A percentile compares a stretch with the other conserved stretches of the same genome.
phyloP scores from a whole-genome alignment of 2,797 vertebrate species.

The Typhlichthys subterraneus region DNA sequence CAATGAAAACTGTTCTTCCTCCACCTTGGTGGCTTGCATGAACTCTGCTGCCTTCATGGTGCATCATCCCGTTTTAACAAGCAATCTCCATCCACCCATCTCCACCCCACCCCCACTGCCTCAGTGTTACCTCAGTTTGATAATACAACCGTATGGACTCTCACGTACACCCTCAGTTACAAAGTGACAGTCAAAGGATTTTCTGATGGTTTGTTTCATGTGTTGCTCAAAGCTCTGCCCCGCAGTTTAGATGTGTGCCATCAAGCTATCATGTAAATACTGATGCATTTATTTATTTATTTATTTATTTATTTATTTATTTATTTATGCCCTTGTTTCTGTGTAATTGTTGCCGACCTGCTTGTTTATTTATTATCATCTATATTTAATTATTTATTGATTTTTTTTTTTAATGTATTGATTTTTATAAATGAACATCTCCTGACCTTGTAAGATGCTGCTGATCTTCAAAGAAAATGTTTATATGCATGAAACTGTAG shows the following conservation, averaged over 20 bases:
- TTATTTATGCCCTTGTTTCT: conserved; percentile 63
- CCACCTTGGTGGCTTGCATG: conserved; percentile 69
- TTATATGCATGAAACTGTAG: conserved; percentile 91
- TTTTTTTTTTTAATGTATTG: conserved; percentile 56
- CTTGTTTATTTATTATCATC: conserved; percentile 64
- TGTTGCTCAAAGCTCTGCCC: conserved; percentile 72
- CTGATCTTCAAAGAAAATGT: conserved; percentile 87
- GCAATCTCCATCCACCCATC: conserved; percentile 64
- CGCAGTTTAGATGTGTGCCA: conserved; percentile 69
- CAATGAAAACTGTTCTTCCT: conserved; percentile 81
- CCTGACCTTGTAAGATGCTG: conserved; percentile 87
- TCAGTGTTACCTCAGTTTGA: conserved; percentile 79
- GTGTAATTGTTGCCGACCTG: conserved; percentile 73
- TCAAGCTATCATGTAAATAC: conserved; percentile 80
- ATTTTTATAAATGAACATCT: conserved; percentile 71
- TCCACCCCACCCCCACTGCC: conserved; percentile 41
- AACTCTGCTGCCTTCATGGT: conserved; percentile 68
- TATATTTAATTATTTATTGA: conserved; percentile 69
- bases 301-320: conserved; percentile 69
- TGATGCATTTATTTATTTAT: conserved; percentile 47
- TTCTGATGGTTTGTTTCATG: conserved; percentile 68
- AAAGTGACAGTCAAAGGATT: conserved; percentile 67
- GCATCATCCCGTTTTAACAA: conserved; percentile 60
- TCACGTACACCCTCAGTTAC: conserved; percentile 77
- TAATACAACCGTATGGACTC: conserved; percentile 71